Conservation (phyloP, 2,888 invertebrate species). For the Noctua janthe region DNA sequence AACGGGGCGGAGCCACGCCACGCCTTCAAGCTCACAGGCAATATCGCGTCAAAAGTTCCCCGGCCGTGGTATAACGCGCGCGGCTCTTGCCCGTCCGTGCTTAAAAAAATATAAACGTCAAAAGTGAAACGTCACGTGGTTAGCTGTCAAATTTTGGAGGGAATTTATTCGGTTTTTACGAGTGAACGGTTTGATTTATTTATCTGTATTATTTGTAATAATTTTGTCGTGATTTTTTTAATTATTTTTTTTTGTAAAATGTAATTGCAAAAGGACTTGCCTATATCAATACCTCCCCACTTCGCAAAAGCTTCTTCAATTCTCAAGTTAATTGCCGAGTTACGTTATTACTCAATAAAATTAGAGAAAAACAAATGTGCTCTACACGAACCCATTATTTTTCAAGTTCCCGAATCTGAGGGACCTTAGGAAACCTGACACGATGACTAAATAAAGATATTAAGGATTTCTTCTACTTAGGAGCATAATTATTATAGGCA, state of each 20-base stretch:
- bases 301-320: too few species aligned
- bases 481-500: neutral
- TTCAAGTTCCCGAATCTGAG: neutral
- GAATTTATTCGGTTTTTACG: conserved; percentile 52
- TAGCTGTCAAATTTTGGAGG: conserved; percentile 64
- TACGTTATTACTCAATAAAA: neutral
- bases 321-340: neutral
- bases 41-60: conserved; percentile 87
- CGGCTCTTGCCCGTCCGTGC: conserved; percentile 72
- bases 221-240: neutral
- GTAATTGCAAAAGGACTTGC: conserved; percentile 44
- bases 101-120: conserved; percentile 75
- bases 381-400: neutral
- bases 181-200: conserved; percentile 47
- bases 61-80: conserved; percentile 82
- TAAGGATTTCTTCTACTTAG: neutral
- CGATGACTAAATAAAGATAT: neutral
- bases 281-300: neutral
- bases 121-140: conserved; percentile 66
- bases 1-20: conserved; percentile 87
- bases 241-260: neutral
- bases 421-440: neutral
- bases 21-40: conserved; percentile 83
- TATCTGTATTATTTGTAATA: conserved; percentile 3
- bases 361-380: neutral